Evolutionary conservation across 2,888 invertebrate species (phyloP), one percentile per base, ranked within the genome.

Genomic region (Phytoseiulus persimilis): DNA sequence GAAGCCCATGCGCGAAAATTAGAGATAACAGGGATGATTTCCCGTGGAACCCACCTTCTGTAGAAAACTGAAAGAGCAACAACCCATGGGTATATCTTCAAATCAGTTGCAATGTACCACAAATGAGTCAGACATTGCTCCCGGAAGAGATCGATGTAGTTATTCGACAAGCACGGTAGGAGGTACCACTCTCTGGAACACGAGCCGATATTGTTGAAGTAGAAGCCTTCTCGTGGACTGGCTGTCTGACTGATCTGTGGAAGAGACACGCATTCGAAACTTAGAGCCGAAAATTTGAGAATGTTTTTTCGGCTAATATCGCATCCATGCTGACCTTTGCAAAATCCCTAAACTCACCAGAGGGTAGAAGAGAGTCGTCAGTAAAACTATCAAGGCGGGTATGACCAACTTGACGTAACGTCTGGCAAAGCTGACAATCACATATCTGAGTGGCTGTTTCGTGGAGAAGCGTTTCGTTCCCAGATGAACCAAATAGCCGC

Each of bases 181-280:
- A 32, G 32, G 11, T 33, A 87, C 87, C 87, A 87, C 18, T 87
- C 87, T n/a, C 33, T 87, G 32, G 87, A 32, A 31, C 87, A 87
- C 5, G 87, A 33, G 32, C 87, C 87, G 32, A 87, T 45, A 39
- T 87, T 87, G 45, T 45, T 87, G n/a, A 45, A 87, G 23, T 87
- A 87, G 87, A 87, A 87, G 32, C 87, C 87, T 87, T 87, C 87
- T 33, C 87, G 87, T 32, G 87, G 87, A n/a, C 87, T 87, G 33
- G 87, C 87, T 23, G 87, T 87, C 33, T 31, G 87, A 31, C 32
- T 87, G n/a, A 87, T 33, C 87, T 87, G 33, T 28, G n/a, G 18
- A n/a, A 28, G n/a, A 6, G 87, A 33, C 65, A 65, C 65, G 28
- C 1, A 2, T 65, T 65, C 65, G 65, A 14, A 3, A 65, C 1